Percentiles rank a stretch among this genome's conserved stretches.
These are phyloP conservation scores for Oligia fasciuncula DNA, from an alignment of 2,888 invertebrate genomes.

Conservation along the genomic window DNA sequence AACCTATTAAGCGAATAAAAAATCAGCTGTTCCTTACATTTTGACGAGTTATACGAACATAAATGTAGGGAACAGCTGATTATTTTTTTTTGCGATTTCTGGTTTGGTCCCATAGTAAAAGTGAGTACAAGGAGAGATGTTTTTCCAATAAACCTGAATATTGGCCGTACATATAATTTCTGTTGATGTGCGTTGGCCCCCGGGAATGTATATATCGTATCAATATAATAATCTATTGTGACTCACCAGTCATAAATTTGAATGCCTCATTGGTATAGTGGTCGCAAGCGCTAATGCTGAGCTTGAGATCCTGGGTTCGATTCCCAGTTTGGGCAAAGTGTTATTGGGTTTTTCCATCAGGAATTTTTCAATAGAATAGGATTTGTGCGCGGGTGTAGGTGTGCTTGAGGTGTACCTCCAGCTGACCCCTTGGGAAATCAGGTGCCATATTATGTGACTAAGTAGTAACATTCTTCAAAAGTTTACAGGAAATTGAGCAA, in stretches of 20 bases:
- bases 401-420: no score
- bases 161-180: neutral
- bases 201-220: neutral
- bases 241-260: neutral
- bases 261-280: neutral
- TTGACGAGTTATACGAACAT: no score
- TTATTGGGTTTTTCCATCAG: neutral
- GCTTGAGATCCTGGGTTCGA: neutral
- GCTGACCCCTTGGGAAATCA: no score
- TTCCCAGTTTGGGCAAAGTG: neutral
- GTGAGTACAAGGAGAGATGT: no score
- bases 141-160: no score
- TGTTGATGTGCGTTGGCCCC: neutral
- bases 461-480: slow-evolving; percentile 1
- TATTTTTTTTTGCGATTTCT: no score
- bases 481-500: slow-evolving; percentile 2
- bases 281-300: neutral
- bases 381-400: no score
- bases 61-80: no score
- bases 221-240: neutral
- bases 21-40: no score
- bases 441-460: neutral
- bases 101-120: no score
- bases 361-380: no score
- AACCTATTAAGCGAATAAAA: no score